Conservation (phyloP, 2,797 vertebrate genomes). For the Bufotes viridis region DNA sequence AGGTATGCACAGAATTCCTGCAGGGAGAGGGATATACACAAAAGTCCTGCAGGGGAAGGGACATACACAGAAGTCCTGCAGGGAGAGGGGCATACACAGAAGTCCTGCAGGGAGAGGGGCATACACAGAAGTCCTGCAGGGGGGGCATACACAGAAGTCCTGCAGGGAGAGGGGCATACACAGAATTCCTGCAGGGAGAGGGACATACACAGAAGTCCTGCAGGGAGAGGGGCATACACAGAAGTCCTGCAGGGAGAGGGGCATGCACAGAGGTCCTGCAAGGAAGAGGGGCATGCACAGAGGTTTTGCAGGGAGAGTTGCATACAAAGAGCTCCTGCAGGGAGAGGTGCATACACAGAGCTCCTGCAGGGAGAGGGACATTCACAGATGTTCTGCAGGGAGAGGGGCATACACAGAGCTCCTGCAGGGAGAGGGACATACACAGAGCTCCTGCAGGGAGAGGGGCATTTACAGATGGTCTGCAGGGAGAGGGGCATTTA, state of each 20-base stretch:
- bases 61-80: slow-evolving; percentile 54
- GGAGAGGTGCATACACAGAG: slow-evolving; percentile 34
- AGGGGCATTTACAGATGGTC: slow-evolving; percentile 45
- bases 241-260: slow-evolving; percentile 54
- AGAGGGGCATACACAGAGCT: slow-evolving; percentile 39
- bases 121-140: slow-evolving; percentile 56
- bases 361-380: slow-evolving; percentile 57
- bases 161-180: slow-evolving; percentile 55
- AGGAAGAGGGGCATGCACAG: slow-evolving; percentile 29
- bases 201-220: slow-evolving; percentile 40
- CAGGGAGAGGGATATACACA: slow-evolving; percentile 54
- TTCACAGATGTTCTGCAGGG: slow-evolving; percentile 10
- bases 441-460: slow-evolving; percentile 1
- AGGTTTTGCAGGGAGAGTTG: slow-evolving; percentile 52
- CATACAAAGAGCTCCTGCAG: slow-evolving; percentile 33
- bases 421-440: slow-evolving; percentile 59
- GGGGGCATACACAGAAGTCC: slow-evolving; percentile 54
- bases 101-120: not conserved
- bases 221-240: slow-evolving; percentile 24
- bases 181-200: slow-evolving; percentile 54
- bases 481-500: slow-evolving; percentile 54
- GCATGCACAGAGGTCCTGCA: slow-evolving; percentile 41
- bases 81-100: slow-evolving; percentile 56
- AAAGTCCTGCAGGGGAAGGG: not conserved
- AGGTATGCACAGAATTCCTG: slow-evolving; percentile 51